These are phyloP conservation scores for Columbina picui DNA, from an alignment of 2,113 vertebrate species.

Conservation along the genomic window DNA sequence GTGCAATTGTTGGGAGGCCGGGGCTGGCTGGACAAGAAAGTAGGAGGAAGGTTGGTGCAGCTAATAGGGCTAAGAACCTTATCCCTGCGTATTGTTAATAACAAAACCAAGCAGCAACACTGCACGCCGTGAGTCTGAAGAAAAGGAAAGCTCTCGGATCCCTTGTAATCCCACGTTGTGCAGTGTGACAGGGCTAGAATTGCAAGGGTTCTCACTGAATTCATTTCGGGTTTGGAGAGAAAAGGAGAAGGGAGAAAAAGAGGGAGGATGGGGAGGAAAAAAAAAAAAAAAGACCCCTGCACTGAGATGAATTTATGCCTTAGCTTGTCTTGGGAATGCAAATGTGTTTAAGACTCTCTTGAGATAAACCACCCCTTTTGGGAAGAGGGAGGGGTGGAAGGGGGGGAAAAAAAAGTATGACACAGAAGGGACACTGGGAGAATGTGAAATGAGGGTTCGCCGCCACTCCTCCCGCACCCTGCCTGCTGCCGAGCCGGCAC, in stretches of 20 bases:
- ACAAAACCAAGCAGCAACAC: not conserved
- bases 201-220: constrained; percentile 33
- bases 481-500: constrained; percentile 3
- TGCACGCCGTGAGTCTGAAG: not conserved
- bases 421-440: constrained; percentile 34
- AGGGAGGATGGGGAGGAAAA: not conserved
- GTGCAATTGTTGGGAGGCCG: not conserved
- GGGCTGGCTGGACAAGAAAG: not conserved
- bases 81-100: not conserved
- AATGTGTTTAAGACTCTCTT: constrained; percentile 60
- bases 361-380: constrained; percentile 51
- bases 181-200: not conserved
- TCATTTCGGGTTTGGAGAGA: constrained; percentile 26
- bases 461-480: constrained; percentile 19
- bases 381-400: not conserved
- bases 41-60: not conserved
- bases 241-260: constrained; percentile 8
- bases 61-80: not conserved
- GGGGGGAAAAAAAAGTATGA: not conserved
- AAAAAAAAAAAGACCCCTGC: not conserved
- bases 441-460: constrained; percentile 40
- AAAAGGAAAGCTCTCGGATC: not conserved
- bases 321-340: constrained; percentile 71
- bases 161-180: not conserved
- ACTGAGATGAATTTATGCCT: constrained; percentile 67